phyloP scores from a whole-genome alignment of 2,113 vertebrate genomes.

The Pterocles orientalis region DNA sequence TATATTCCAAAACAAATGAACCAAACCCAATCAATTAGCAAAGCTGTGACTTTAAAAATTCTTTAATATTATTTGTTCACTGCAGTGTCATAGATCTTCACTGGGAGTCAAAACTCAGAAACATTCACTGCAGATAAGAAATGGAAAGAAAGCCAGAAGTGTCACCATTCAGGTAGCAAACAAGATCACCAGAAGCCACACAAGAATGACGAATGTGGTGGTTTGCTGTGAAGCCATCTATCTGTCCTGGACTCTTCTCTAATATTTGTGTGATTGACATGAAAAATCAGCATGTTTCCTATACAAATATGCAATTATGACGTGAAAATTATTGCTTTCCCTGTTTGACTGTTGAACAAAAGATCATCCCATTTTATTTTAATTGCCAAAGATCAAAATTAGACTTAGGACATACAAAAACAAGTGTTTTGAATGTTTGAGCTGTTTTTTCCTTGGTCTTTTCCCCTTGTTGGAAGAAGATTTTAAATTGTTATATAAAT shows the following conservation, averaged over 20 bases:
- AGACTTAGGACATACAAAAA: background rate
- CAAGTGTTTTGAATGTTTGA: background rate
- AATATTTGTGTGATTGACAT: background rate
- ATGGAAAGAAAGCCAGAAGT: background rate
- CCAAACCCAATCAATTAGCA: background rate
- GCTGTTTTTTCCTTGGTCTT: background rate
- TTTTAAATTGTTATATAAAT: constrained; percentile 53
- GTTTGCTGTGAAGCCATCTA: background rate
- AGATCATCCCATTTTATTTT: background rate
- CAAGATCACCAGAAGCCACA: background rate
- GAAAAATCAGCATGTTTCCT: background rate
- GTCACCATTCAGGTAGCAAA: background rate
- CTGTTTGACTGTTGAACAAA: background rate
- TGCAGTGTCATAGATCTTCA: background rate
- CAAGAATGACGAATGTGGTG: background rate
- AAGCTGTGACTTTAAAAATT: background rate
- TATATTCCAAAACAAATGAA: background rate
- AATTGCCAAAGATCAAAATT: background rate
- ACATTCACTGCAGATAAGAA: background rate
- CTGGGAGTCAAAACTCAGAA: background rate
- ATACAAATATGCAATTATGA: background rate
- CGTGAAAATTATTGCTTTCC: background rate
- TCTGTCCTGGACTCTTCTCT: background rate
- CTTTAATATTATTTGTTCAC: background rate
- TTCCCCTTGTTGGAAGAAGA: background rate